Conservation (phyloP, 2,888 invertebrate species). For the Eumerus sabulonum region DNA sequence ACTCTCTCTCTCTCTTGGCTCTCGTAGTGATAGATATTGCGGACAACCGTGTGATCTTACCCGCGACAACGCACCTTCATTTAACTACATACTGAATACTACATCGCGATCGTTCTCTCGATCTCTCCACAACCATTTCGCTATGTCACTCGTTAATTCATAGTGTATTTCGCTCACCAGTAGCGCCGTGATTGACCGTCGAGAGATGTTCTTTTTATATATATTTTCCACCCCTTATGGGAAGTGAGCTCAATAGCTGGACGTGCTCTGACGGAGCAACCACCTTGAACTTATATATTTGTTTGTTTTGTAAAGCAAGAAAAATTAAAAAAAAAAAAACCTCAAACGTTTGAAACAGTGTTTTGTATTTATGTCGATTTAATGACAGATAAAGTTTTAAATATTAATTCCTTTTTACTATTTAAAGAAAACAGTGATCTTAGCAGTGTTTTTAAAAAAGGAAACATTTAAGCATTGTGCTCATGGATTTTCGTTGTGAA, state of each 20-base stretch:
- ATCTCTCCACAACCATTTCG: slow-evolving; percentile 43
- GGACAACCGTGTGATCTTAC: slow-evolving; percentile 27
- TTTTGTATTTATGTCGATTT: background rate
- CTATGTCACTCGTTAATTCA: slow-evolving; percentile 41
- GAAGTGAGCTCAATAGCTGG: slow-evolving; percentile 75
- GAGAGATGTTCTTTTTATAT: slow-evolving; percentile 73
- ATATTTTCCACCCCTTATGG: slow-evolving; percentile 75
- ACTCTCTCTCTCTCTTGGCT: slow-evolving; percentile 24
- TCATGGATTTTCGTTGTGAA: slow-evolving; percentile 50
- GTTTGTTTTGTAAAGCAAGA: slow-evolving; percentile 1
- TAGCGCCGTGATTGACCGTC: slow-evolving; percentile 13
- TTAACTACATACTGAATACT: background rate
- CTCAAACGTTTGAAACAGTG: background rate
- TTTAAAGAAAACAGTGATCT: slow-evolving; percentile 41
- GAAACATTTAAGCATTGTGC: slow-evolving; percentile 18
- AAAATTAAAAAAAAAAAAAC: slow-evolving; percentile 21
- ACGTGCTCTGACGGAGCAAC: slow-evolving; percentile 62
- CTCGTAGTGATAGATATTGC: background rate
- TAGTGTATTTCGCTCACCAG: slow-evolving; percentile 26
- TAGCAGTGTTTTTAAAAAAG: slow-evolving; percentile 33
- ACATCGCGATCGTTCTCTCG: slow-evolving; percentile 5
- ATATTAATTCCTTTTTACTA: too few species aligned
- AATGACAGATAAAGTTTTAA: background rate
- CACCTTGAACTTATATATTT: slow-evolving; percentile 53
- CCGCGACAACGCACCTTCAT: too few species aligned